These are phyloP conservation scores for Orientallactaga bullata DNA, from an alignment of 2,113 vertebrate species.

Conservation along the genomic window DNA sequence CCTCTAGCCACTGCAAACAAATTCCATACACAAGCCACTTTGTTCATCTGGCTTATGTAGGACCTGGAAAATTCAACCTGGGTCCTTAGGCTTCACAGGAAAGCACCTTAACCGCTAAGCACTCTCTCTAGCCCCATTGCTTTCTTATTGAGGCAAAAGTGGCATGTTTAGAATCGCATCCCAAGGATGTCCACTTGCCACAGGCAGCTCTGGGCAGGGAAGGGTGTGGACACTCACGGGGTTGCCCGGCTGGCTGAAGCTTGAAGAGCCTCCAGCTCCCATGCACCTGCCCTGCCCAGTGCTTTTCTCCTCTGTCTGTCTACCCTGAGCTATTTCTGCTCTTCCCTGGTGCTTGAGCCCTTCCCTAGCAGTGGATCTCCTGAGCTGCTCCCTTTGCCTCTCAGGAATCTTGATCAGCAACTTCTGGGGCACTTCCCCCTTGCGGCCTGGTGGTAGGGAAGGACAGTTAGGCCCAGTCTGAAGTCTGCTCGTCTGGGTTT, in stretches of 20 bases:
- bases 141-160: background rate
- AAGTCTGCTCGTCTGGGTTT: background rate
- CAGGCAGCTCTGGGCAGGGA: background rate
- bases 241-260: background rate
- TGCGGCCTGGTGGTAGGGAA: background rate
- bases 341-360: background rate
- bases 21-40: too few relatives aligned
- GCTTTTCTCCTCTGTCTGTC: too few relatives aligned
- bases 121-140: too few relatives aligned
- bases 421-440: background rate
- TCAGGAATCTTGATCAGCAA: background rate
- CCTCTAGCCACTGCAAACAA: too few relatives aligned
- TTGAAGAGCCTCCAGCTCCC: too few relatives aligned
- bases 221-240: fast-evolving
- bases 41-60: too few relatives aligned
- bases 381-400: background rate
- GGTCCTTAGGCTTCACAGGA: too few relatives aligned
- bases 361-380: background rate
- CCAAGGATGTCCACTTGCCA: fast-evolving
- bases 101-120: too few relatives aligned
- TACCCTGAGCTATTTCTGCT: background rate
- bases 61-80: too few relatives aligned
- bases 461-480: background rate
- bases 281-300: background rate
- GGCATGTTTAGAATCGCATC: background rate